Evolutionary conservation across 2,797 vertebrate genomes (phyloP).

Genomic region (Pteronotus mesoamericanus): DNA sequence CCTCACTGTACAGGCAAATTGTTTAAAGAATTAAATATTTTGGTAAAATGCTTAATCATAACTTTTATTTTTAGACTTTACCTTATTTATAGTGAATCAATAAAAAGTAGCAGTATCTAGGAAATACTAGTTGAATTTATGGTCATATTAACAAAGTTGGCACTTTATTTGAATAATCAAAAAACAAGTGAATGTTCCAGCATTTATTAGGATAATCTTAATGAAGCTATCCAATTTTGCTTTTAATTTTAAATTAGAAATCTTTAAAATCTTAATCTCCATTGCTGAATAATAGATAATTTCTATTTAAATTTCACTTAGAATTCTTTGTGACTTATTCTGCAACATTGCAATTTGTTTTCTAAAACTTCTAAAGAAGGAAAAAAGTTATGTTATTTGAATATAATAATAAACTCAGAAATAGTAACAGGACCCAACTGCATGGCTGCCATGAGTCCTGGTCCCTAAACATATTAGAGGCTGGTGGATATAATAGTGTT

Average conservation of each 20-base stretch:
- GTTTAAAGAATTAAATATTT: neutral
- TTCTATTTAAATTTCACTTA: conserved; percentile 40
- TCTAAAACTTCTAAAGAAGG: neutral
- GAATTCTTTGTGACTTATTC: neutral
- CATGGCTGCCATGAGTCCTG: neutral
- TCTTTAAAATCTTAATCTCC: neutral
- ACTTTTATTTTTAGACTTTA: neutral
- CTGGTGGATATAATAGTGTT: neutral
- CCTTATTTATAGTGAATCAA: neutral
- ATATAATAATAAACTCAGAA: neutral
- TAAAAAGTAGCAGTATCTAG: neutral
- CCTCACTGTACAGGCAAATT: neutral
- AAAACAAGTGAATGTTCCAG: neutral
- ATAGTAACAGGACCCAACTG: neutral
- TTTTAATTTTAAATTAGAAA: conserved; percentile 24
- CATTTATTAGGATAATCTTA: neutral
- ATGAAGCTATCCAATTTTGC: neutral
- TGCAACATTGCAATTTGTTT: neutral
- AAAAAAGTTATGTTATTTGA: conserved; percentile 1
- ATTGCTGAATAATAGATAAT: neutral
- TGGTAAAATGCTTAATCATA: neutral
- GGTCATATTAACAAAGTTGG: neutral
- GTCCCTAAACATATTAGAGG: neutral
- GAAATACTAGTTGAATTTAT: neutral
- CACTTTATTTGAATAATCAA: neutral